A percentile compares a stretch with the other conserved stretches of the same genome.
Conservation (phyloP, 92 coral and sea anemone genomes). For the Hydrozoanthus gracilis region DNA sequence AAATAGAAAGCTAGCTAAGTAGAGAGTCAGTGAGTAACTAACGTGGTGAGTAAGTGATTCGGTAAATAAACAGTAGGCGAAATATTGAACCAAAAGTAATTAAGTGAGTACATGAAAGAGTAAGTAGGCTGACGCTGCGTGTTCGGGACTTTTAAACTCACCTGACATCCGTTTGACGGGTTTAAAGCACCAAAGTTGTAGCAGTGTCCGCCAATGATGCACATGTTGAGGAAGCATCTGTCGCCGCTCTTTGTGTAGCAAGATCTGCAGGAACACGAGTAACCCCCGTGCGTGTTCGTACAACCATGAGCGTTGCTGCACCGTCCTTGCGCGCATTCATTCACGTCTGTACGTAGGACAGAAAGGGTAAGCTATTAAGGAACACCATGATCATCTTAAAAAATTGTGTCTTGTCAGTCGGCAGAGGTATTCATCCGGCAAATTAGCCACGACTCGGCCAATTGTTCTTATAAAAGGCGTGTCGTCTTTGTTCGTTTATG, state of each 20-base stretch:
- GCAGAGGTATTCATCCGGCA: too few species aligned
- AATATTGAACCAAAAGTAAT: too few species aligned
- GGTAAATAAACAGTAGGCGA: too few species aligned
- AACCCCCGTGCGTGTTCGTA: constrained; percentile 28
- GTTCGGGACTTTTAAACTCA: neutral
- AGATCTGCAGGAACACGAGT: neutral
- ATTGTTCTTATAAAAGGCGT: too few species aligned
- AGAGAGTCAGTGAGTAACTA: neutral
- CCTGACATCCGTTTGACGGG: constrained; percentile 36
- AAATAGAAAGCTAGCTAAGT: neutral
- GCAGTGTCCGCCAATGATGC: constrained; percentile 21
- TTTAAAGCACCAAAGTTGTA: neutral
- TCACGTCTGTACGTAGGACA: neutral
- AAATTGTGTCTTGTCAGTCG: too few species aligned
- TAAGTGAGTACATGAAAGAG: neutral
- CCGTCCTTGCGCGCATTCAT: constrained; percentile 9
- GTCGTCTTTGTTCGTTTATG: too few species aligned
- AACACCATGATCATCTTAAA: too few species aligned
- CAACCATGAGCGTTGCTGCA: constrained; percentile 10
- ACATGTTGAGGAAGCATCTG: neutral
- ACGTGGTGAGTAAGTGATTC: too few species aligned
- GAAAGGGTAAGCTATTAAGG: too few species aligned
- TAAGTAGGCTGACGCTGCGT: neutral
- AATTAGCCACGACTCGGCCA: too few species aligned
- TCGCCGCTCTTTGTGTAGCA: constrained; percentile 20